Base-by-base conservation (phyloP, 2,797 vertebrate species). In the Fistularia tabacaria region DNA sequence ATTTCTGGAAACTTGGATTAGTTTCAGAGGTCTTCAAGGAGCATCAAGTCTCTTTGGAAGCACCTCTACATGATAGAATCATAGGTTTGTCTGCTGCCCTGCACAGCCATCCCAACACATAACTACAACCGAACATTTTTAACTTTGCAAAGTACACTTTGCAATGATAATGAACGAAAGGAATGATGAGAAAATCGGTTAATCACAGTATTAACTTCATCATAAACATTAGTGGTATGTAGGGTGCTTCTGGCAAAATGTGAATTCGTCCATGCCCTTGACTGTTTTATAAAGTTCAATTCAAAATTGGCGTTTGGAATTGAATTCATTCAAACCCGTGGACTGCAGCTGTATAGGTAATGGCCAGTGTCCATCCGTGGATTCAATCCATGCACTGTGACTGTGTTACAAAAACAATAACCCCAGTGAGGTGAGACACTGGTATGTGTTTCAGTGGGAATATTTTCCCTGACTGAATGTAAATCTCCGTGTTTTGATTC, bases 21-120 rank as follows among this genome's bases (percentile, higher is more conserved):
- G 81, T 86, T 88, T 85, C 82, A 83, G 83, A 87, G 81, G 69
- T 81, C 79, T 87, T 87, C 78, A 79, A 80, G 66, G 81, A 85
- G 77, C 79, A 64, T 55, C 55, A 71, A 77, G 80, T 69, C 83
- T 85, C 73, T 56, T 69, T 81, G 74, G 80, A 85, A 86, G 81
- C 61, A 76, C 11, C 80, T 86, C 74, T 84, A 80, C 55, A 67
- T 52, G 66, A 75, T 59, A 56, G 7, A 71, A 57, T 43, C 43
- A 48, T 1, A 25, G 4, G 66, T 68, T 55, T 66, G 46, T 52
- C 59, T 62, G 71, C 55, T 53, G 59, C 47, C 38, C 55, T 51
- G 39, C 63, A 64, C 10, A 49, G 41, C 63, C 47, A 66, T 51
- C 37, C 38, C 70, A 60, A 43, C 41, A 51, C 10, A 61, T 47